Evolutionary conservation across 1,140 invertebrate species (phyloP).

Genomic region (Epicauta chinensis): DNA sequence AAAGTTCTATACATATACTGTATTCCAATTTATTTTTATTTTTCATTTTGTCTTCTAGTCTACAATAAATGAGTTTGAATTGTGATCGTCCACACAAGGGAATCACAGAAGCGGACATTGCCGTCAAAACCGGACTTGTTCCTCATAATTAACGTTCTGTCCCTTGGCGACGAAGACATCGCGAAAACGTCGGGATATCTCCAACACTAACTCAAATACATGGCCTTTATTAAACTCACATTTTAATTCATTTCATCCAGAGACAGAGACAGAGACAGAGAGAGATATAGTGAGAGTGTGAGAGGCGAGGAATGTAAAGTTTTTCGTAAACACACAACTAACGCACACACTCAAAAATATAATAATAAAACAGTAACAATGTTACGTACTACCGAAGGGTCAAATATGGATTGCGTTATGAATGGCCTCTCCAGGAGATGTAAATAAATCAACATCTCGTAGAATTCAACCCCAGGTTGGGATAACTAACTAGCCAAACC

Average conservation of each 20-base stretch:
- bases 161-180: constrained; percentile 26
- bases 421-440: constrained; percentile 20
- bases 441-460: constrained; percentile 23
- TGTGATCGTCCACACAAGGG: neutral
- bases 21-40: too few relatives aligned
- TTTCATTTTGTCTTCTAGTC: too few relatives aligned
- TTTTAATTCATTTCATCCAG: constrained; percentile 31
- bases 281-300: too few relatives aligned
- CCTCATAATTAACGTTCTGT: constrained; percentile 28
- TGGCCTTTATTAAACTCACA: constrained; percentile 27
- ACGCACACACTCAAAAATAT: too few relatives aligned
- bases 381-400: constrained; percentile 17
- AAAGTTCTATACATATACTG: too few relatives aligned
- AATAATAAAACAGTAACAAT: too few relatives aligned
- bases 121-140: constrained; percentile 25
- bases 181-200: constrained; percentile 10
- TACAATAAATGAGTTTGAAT: too few relatives aligned
- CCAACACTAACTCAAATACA: constrained; percentile 23
- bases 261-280: too few relatives aligned
- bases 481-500: too few relatives aligned
- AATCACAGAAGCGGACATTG: neutral
- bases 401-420: constrained; percentile 22
- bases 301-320: constrained; percentile 2
- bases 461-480: neutral
- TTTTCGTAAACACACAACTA: constrained; percentile 13